Conservation (phyloP, 2,113 vertebrate species). For the Strix uralensis region DNA sequence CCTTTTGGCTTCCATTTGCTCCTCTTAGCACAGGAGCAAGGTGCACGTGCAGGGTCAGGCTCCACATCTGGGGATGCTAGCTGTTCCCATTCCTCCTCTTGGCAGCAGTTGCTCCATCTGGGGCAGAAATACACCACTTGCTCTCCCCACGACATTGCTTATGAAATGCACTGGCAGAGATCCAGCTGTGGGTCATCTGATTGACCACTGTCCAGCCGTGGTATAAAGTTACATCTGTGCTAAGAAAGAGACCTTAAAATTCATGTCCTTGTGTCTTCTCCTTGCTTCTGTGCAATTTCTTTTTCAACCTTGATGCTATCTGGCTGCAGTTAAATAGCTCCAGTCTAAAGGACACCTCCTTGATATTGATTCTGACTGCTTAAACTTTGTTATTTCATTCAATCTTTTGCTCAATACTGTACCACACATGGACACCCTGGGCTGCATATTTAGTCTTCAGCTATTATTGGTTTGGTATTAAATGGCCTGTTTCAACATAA, state of each 20-base stretch:
- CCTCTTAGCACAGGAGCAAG: not conserved
- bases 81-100: not conserved
- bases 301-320: constrained; percentile 17
- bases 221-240: not conserved
- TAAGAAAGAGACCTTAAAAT: constrained; percentile 1
- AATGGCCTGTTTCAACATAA: constrained; percentile 40
- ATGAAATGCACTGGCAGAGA: not conserved
- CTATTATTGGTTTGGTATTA: not conserved
- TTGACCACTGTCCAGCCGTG: not conserved
- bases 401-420: not conserved
- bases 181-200: not conserved
- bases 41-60: accelerated
- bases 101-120: not conserved
- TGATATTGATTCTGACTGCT: constrained; percentile 11
- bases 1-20: not conserved
- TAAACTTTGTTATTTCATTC: constrained; percentile 41
- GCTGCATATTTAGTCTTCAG: constrained; percentile 4
- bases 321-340: constrained; percentile 45
- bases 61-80: not conserved
- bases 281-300: not conserved
- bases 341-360: constrained; percentile 13
- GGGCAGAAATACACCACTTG: not conserved
- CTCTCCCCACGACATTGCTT: not conserved
- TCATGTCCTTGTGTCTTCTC: not conserved
- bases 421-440: not conserved